Base-by-base conservation (phyloP, 2,797 vertebrate species). In the Salmo trutta region DNA sequence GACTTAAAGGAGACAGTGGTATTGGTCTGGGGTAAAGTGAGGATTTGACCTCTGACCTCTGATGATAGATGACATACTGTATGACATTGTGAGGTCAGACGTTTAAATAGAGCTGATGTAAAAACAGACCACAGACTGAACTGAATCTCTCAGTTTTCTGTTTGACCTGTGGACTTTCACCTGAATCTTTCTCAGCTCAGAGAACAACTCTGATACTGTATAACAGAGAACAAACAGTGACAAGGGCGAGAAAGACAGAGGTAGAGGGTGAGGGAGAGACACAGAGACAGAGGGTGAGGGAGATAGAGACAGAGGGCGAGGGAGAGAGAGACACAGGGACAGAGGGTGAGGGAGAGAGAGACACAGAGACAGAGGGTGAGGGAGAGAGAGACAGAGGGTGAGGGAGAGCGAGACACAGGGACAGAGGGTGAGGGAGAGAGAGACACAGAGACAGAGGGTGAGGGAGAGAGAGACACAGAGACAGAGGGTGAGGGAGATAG, bases 91-190 rank as follows among this genome's bases (percentile, higher is more conserved):
- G 14, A 19, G 16, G n/a, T 76, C 75, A 75, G 29, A 71, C 51
- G 5, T 62, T 62, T 62, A 62, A 62, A 21, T 64, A 12, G 41
- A 17, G 29, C 62, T 24, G 12, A 70, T 51, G 47, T 27, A 24
- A 67, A 75, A 27, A 71, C 64, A 21, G 66, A 71, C 4, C 53
- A 14, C 53, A 24, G 76, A 4, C 5, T 52, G 59, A 78, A 4
- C 4, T 47, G 36, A 73, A 27, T 68, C 68, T 62, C 10, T 12
- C 66, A 56, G 47, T 64, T 64, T 24, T 33, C 21, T 33, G 16
- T 41, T 33, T 69, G 67, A 69, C 81, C 36, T 66, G 17, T 77
- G 77, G 74, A 87, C 80, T 84, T 86, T 86, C 10, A 75, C 47
- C 75, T 71, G 27, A 29, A 36, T 36, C 10, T 47, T 47, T 47